These are phyloP conservation scores for Tiliqua scincoides DNA, from an alignment of 2,113 vertebrate genomes.

Conservation along the genomic window DNA sequence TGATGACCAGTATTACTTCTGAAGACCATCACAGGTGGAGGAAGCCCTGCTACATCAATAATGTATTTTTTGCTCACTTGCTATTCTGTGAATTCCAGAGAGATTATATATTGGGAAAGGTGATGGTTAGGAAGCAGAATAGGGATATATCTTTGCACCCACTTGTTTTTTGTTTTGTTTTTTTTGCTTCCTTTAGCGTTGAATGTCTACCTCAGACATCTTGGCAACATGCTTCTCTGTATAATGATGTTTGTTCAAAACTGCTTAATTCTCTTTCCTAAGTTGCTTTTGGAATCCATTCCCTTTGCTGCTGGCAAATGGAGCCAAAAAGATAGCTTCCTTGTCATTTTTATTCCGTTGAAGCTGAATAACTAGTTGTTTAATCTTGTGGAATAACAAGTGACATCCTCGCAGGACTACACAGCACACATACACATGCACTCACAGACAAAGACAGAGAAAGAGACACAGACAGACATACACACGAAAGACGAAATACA, in stretches of 20 bases:
- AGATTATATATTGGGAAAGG: neutral
- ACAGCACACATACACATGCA: neutral
- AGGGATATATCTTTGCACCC: neutral
- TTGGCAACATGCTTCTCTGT: neutral
- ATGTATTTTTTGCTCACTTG: slow-evolving; percentile 9
- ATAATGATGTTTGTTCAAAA: slow-evolving; percentile 17
- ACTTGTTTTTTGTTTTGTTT: too few species aligned
- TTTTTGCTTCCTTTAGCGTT: neutral
- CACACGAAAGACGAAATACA: neutral
- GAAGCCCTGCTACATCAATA: slow-evolving; percentile 7
- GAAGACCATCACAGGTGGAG: slow-evolving; percentile 11
- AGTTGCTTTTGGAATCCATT: slow-evolving; percentile 11
- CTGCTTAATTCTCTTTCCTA: neutral
- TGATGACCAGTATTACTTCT: neutral
- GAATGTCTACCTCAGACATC: neutral
- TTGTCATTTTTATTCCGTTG: neutral
- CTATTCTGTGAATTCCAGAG: neutral
- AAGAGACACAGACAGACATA: too few species aligned
- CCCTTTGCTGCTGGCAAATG: neutral
- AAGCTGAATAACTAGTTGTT: slow-evolving; percentile 13
- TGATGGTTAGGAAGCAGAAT: neutral
- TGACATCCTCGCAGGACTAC: neutral
- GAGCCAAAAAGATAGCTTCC: neutral
- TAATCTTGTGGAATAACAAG: neutral
- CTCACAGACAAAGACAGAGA: neutral